Evolutionary conservation across 1,140 invertebrate species (phyloP).

Genomic region (Antheraea pernyi): DNA sequence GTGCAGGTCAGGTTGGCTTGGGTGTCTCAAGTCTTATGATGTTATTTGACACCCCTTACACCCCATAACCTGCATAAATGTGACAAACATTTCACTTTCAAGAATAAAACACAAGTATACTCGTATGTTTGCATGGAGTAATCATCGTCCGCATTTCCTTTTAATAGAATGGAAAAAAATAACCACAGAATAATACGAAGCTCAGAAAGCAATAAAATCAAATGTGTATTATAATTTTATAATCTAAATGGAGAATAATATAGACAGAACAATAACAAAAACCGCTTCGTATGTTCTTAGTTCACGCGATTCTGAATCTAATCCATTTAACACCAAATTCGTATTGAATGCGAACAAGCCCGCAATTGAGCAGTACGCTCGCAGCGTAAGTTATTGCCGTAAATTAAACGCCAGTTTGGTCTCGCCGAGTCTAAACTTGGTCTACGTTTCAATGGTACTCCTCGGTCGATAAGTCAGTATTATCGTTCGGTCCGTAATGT

Average conservation of each 20-base stretch:
- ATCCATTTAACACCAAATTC: slow-evolving; percentile 13
- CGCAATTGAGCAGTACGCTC: slow-evolving; percentile 12
- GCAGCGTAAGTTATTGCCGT: slow-evolving; percentile 7
- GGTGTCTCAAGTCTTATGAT: too few species aligned
- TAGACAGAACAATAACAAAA: neutral
- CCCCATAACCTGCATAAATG: too few species aligned
- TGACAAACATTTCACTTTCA: too few species aligned
- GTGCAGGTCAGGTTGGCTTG: too few species aligned
- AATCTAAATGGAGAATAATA: neutral
- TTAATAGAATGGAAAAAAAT: too few species aligned
- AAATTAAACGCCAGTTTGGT: slow-evolving; percentile 13
- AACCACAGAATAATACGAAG: too few species aligned
- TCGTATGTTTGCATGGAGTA: too few species aligned
- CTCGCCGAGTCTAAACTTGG: slow-evolving; percentile 5
- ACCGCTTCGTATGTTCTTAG: neutral
- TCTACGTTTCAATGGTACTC: slow-evolving; percentile 11
- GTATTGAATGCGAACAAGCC: slow-evolving; percentile 9
- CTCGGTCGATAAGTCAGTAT: slow-evolving; percentile 12
- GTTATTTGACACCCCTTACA: too few species aligned
- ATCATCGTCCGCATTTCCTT: too few species aligned
- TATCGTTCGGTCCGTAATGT: slow-evolving; percentile 3
- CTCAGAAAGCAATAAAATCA: too few species aligned
- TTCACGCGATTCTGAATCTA: neutral
- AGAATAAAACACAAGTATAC: too few species aligned
- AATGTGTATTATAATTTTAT: too few species aligned